Evolutionary conservation across 2,113 vertebrate species (phyloP).

Genomic region (Neofelis nebulosa): DNA sequence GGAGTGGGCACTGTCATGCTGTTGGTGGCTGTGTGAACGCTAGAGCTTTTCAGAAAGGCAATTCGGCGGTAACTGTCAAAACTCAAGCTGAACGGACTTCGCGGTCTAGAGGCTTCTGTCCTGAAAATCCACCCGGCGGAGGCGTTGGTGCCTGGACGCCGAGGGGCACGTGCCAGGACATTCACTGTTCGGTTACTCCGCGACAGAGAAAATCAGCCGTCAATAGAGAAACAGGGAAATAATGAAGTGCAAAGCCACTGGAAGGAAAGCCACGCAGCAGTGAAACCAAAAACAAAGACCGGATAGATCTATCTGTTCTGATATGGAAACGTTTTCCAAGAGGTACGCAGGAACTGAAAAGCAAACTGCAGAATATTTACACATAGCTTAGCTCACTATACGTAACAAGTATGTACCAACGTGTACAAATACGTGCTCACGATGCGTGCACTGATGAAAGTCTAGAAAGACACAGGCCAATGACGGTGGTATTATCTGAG

Average conservation of each 20-base stretch:
- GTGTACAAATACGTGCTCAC: fast-evolving
- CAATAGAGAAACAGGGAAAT: neutral
- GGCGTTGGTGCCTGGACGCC: neutral
- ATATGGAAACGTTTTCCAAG: neutral
- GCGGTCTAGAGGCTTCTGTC: neutral
- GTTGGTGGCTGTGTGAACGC: no score
- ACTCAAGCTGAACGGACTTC: neutral
- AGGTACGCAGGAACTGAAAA: neutral
- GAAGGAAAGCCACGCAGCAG: neutral
- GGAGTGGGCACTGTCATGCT: neutral
- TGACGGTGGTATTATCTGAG: neutral
- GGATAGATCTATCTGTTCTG: neutral
- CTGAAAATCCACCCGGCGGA: neutral
- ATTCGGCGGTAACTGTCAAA: neutral
- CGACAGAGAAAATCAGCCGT: neutral
- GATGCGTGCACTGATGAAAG: fast-evolving
- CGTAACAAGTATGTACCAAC: no score
- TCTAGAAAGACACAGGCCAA: neutral
- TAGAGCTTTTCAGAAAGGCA: neutral
- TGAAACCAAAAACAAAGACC: fast-evolving
- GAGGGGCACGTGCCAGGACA: neutral
- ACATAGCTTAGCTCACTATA: neutral
- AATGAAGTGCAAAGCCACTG: fast-evolving
- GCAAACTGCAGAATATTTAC: neutral
- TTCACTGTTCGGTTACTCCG: fast-evolving